Percentiles rank a stretch among this genome's conserved stretches.
phyloP scores from a whole-genome alignment of 2,797 vertebrate genomes.

The Meriones psammophilus region DNA sequence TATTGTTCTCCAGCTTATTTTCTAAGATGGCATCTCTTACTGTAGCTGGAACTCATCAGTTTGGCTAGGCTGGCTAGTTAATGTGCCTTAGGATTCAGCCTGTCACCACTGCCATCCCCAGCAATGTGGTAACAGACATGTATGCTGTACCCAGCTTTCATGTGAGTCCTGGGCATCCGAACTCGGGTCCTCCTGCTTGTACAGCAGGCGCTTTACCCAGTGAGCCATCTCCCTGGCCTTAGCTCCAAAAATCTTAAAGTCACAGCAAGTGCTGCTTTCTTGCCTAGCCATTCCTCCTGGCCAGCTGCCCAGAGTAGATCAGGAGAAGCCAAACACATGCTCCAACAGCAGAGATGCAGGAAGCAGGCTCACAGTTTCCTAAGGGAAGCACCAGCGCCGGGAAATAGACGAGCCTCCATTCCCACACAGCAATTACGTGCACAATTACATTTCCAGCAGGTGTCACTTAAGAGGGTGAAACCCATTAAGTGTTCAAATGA shows the following conservation, averaged over 20 bases:
- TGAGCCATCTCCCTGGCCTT: background rate
- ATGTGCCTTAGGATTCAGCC: background rate
- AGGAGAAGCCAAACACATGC: background rate
- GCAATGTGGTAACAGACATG: background rate
- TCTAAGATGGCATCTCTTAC: background rate
- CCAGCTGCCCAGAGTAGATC: background rate
- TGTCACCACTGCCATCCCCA: background rate
- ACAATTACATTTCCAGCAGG: slow-evolving; percentile 79
- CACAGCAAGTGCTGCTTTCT: background rate
- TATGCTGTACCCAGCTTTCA: background rate
- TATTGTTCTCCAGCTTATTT: background rate
- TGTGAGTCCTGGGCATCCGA: background rate
- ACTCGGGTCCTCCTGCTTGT: background rate
- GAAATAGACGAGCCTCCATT: slow-evolving; percentile 49
- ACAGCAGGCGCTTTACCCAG: background rate
- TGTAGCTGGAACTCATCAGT: background rate
- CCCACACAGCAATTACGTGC: slow-evolving; percentile 66
- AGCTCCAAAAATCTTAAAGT: slow-evolving; percentile 11
- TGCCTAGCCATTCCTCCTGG: background rate
- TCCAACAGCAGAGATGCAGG: background rate
- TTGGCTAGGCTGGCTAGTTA: background rate
- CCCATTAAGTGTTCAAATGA: slow-evolving; percentile 59
- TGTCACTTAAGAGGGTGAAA: slow-evolving; percentile 77
- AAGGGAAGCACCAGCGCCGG: slow-evolving; percentile 10
- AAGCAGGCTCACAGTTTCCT: background rate